Evolutionary conservation across 2,797 vertebrate genomes (phyloP).

Genomic region (Enteromius radiatus): DNA sequence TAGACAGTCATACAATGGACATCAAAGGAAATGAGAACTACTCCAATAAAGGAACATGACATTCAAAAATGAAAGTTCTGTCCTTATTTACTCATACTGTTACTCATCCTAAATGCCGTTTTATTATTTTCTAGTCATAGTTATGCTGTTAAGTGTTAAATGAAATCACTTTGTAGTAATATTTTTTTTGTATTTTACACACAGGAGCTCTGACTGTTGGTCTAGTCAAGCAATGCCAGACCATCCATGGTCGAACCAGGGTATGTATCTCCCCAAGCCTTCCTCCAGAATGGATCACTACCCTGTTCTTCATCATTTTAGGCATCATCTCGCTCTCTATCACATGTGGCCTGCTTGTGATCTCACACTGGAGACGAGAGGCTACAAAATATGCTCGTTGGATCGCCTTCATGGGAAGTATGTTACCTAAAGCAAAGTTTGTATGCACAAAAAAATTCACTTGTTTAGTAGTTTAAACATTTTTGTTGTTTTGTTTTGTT

Average conservation of each 20-base stretch:
- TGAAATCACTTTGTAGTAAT: not conserved
- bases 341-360: slow-evolving; percentile 95
- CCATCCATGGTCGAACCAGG: slow-evolving; percentile 96
- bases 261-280: slow-evolving; percentile 96
- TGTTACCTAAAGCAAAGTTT: slow-evolving; percentile 64
- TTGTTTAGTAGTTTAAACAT: not conserved
- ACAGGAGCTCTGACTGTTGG: slow-evolving; percentile 96
- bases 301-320: slow-evolving; percentile 99
- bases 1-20: not conserved
- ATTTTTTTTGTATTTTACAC: slow-evolving; percentile 22
- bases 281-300: slow-evolving; percentile 97
- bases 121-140: not conserved
- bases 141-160: not conserved
- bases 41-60: not conserved
- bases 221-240: slow-evolving; percentile 97
- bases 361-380: slow-evolving; percentile 97
- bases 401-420: slow-evolving; percentile 96
- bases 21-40: not conserved
- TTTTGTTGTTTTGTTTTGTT: not conserved
- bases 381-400: slow-evolving; percentile 97
- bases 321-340: slow-evolving; percentile 98
- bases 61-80: not conserved
- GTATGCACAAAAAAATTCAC: not conserved
- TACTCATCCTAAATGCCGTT: not conserved
- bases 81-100: not conserved